These are phyloP conservation scores for Cichladusa arquata DNA, from an alignment of 2,113 vertebrate genomes.

Conservation along the genomic window DNA sequence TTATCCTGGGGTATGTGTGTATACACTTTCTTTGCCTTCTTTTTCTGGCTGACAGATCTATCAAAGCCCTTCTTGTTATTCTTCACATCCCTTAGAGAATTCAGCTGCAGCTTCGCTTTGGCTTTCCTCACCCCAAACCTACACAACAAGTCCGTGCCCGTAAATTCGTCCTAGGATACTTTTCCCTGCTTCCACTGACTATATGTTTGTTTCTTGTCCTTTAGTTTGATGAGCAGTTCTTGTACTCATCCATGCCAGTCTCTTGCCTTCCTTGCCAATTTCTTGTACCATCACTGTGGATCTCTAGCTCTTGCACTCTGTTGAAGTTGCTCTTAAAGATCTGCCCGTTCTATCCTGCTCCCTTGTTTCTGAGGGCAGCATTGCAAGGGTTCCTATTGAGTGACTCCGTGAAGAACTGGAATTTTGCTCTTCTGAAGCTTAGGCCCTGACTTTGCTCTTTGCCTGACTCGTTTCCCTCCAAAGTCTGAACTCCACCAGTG, in stretches of 20 bases:
- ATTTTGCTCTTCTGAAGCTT: background rate
- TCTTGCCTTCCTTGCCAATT: background rate
- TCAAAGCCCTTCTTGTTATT: background rate
- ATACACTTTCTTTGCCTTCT: background rate
- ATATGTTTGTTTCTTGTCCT: background rate
- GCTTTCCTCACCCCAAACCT: background rate
- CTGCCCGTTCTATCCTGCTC: background rate
- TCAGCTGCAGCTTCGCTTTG: background rate
- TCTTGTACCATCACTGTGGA: background rate
- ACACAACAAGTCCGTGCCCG: fast-evolving
- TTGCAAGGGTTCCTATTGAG: background rate
- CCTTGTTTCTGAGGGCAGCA: background rate
- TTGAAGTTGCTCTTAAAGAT: background rate
- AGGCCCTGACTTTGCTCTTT: background rate
- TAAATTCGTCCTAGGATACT: background rate
- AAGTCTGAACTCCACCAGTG: background rate
- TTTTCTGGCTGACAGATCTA: background rate
- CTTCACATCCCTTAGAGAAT: background rate
- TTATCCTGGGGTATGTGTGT: background rate
- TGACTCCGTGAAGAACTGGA: background rate
- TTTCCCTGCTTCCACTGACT: background rate
- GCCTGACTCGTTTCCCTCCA: background rate
- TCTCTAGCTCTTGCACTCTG: background rate
- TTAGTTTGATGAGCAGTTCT: background rate
- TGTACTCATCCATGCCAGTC: no score